Evolutionary conservation across 2,113 vertebrate genomes (phyloP), one percentile per base, ranked within the genome.

Genomic region (Caranx melampygus): DNA sequence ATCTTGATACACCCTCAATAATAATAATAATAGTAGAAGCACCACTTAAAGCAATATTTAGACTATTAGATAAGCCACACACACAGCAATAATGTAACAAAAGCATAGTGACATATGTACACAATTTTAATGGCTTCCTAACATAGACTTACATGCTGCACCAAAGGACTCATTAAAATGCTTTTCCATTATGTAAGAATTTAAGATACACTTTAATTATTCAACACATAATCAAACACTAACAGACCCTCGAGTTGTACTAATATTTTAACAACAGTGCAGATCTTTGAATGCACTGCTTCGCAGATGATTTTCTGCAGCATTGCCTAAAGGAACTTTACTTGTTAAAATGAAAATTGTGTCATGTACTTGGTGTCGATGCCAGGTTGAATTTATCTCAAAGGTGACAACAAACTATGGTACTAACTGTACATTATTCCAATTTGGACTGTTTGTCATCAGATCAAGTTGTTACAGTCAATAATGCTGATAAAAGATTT

Each of bases 1-100:
- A 64, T 64, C 11, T 52, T 21, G 3, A 62, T 55, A 57, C 55
- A 51, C 44, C 58, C 59, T 66, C 12, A 66, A 34, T 35, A 61
- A 49, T 55, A 58, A 74, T 42, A 67, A 34, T 68, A 12, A 6
- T 33, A 47, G 62, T 51, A 75, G 71, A 42, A 61, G 40, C 14
- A 75, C 61, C 45, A 72, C 13, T 57, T 74, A 75, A 68, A 77
- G 65, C 79, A 82, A 55, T 61, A 64, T 85, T 68, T 78, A 82
- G 57, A 65, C 51, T 15, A 15, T 51, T 54, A 75, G 66, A 81
- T 63, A 64, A 80, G 55, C 68, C 84, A 78, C 77, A 65, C 42
- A 71, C 34, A 75, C 67, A 80, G 76, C 79, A 81, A 78, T 83
- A 83, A 78, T 75, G 57, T 76, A 62, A 77, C 26, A 51, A 55